A percentile compares a stretch with the other conserved stretches of the same genome.
phyloP scores from a whole-genome alignment of 2,797 vertebrate species.

The Acanthurus leucopareius region DNA sequence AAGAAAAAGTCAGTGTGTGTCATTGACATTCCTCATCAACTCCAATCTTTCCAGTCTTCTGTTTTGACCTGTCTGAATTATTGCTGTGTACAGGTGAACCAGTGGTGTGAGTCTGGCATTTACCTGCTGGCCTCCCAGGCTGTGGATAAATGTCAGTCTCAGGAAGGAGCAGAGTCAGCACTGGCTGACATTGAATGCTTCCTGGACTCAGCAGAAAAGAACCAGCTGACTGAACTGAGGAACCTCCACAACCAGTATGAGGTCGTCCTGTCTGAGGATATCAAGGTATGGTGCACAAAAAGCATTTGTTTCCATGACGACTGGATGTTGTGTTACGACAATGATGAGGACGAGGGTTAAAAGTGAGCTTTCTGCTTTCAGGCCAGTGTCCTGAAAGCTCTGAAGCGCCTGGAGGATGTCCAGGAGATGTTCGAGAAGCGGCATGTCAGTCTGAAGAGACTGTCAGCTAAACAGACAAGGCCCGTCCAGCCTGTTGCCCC shows the following conservation, averaged over 20 bases:
- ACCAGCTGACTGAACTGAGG: conserved; percentile 88
- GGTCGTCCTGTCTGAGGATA: conserved; percentile 87
- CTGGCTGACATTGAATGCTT: conserved; percentile 92
- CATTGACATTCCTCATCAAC: background rate
- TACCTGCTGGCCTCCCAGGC: conserved; percentile 97
- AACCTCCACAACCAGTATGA: conserved; percentile 95
- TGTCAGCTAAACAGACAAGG: conserved; percentile 94
- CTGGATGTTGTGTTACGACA: background rate
- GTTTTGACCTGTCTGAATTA: background rate
- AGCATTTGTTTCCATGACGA: background rate
- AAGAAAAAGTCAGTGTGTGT: background rate
- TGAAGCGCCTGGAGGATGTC: conserved; percentile 91
- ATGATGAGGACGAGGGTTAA: background rate
- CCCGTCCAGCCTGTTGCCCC: conserved; percentile 95
- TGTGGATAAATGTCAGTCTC: conserved; percentile 96
- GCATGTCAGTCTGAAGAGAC: conserved; percentile 92
- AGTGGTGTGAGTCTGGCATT: conserved; percentile 95
- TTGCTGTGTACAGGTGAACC: conserved; percentile 88
- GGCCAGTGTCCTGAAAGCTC: conserved; percentile 88
- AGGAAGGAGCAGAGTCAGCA: conserved; percentile 94
- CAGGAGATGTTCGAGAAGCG: conserved; percentile 96
- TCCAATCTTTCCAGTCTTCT: background rate
- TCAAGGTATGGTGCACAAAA: conserved; percentile 86
- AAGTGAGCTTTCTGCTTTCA: conserved; percentile 54
- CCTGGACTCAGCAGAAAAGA: conserved; percentile 87